Evolutionary conservation across 2,888 invertebrate genomes (phyloP), one percentile per base, ranked within the genome.

Genomic region (Sminthurides aquaticus): DNA sequence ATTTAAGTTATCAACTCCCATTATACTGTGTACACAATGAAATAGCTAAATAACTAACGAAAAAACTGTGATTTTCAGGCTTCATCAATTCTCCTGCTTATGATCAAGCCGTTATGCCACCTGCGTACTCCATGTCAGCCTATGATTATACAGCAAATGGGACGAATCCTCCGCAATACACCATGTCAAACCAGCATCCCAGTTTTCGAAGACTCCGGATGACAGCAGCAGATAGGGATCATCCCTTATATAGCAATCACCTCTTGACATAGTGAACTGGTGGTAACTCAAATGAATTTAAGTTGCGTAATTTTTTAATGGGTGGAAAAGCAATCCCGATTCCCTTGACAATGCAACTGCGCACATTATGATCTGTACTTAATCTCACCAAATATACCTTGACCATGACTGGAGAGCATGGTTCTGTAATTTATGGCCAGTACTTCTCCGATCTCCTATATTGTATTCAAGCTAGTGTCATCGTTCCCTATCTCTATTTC

Each of bases 191-290:
- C 11, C 73, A 72, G 58, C 72, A 73, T 57, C 71, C 73, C 49
- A 73, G 71, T 48, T 73, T 75, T 62, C 64, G 74, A 49, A 66
- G 74, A 20, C 65, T 75, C 26, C 61, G 74, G 52, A 73, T 75
- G 73, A 70, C 71, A 34, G 67, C 71, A 22, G 72, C 69, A 3
- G 74, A 75, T 60, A 65, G 74, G 56, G 73, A 75, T 57, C 74
- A 75, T 71, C 74, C 74, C n/a, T 65, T 75, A 18, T 75, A 75
- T 64, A 73, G 73, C 64, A 75, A 75, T 62, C 74, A 75, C 67
- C 70, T 75, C 34, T 58, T 75, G 26, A 75, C 73, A 28, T 75
- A 71, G n/a, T n/a, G n/a, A n/a, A n/a, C n/a, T n/a, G n/a, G n/a
- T n/a, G n/a, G n/a, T n/a, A n/a, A n/a, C n/a, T n/a, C n/a, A n/a